Base-by-base conservation (phyloP, 2,888 invertebrate genomes). In the Parapristionchus giblindavisi region DNA sequence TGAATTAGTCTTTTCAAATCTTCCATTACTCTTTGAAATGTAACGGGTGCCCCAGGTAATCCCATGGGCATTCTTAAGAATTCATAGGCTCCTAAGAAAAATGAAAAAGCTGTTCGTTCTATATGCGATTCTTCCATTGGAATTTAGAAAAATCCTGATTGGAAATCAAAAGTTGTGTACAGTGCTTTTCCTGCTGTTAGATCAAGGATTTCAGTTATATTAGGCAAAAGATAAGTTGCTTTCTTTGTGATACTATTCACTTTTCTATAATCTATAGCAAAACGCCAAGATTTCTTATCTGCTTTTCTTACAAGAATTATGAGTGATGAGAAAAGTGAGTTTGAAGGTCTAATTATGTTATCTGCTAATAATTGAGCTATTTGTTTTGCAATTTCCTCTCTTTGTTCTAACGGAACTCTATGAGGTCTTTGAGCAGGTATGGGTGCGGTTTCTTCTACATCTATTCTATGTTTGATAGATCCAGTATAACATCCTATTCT, bases 21-120 rank as follows among this genome's bases (percentile, higher is more conserved):
- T 21, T 76, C 36, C 70, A 81, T 77, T 1, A 65, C 54, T 24
- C 61, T 40, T 66, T 78, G 77, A 38, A 79, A 81, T 0, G 76
- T 77, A 1, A 21, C 40, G 0, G 76, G 76, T 0, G 78, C 58
- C 1, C 70, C 68, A 8, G 27, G 34, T 0, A 79, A 43, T 8
- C 80, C 79, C 77, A 78, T 77, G 0, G 79, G 77, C 75, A 77
- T 65, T 27, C 71, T 6, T 11, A 38, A 11, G 32, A 52, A 79
- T 27, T 76, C 68, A 54, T 68, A 78, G 4, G 36, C 5, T 4
- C 79, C 81, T 0, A 68, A 11, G 21, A 17, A 34, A 34, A 38
- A 52, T 0, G 66, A 43, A 56, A 81, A 80, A 14, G 79, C 79
- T 2, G 77, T 77, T 21, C 73, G 14, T 0, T 74, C 52, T 4